Conservation (phyloP, 2,113 vertebrate species). For the Phalacrocorax brasilianus region DNA sequence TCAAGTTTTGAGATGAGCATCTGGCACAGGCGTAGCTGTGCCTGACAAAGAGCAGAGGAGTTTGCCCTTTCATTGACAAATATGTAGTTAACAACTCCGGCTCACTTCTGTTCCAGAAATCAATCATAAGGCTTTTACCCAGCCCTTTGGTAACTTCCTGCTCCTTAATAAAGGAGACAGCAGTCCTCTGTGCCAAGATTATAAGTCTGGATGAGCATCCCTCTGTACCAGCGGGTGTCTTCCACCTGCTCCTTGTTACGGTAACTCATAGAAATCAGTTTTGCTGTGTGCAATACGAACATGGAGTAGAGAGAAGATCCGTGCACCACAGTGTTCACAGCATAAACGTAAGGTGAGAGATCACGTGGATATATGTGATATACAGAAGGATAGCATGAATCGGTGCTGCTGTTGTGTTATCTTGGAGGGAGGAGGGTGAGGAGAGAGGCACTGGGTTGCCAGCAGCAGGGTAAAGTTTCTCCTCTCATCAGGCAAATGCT, state of each 20-base stretch:
- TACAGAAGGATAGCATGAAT: background rate
- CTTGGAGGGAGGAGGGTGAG: background rate
- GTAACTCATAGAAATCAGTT: background rate
- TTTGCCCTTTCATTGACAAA: background rate
- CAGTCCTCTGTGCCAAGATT: background rate
- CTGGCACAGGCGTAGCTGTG: background rate
- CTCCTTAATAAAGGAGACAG: background rate
- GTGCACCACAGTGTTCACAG: fast-evolving
- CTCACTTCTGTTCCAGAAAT: background rate
- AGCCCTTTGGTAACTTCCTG: background rate
- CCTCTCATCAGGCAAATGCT: background rate
- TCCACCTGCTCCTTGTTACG: background rate
- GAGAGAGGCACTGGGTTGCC: background rate
- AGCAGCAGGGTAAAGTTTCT: background rate
- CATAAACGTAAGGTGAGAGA: fast-evolving
- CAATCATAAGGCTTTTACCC: background rate
- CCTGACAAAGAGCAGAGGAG: background rate
- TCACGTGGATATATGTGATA: fast-evolving
- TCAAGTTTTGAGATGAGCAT: too few species aligned
- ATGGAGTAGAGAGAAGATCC: background rate
- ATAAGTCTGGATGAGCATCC: background rate
- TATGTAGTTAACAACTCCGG: background rate
- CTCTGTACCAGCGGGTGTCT: background rate
- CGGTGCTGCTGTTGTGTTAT: background rate
- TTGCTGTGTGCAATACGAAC: background rate